Evolutionary conservation across 2,113 vertebrate genomes (phyloP).

Genomic region (Tretioscincus oriximinensis): DNA sequence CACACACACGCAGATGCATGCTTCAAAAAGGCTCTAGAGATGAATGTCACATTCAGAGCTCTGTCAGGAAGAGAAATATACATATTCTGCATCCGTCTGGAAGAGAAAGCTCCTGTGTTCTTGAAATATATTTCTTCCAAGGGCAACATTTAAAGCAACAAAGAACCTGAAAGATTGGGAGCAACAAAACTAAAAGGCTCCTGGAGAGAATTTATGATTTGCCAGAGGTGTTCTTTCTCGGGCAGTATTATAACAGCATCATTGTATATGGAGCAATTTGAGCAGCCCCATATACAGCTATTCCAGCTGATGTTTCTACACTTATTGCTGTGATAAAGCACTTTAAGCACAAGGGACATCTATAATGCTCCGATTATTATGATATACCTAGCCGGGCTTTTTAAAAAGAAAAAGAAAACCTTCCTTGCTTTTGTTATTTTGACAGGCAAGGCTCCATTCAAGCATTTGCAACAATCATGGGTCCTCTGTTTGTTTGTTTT

Average conservation of each 20-base stretch:
- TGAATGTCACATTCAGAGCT: background rate
- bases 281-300: conserved; percentile 26
- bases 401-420: conserved; percentile 38
- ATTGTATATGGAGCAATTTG: conserved; percentile 36
- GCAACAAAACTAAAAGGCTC: conserved; percentile 6
- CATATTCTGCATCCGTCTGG: background rate
- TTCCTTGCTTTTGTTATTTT: conserved; percentile 50
- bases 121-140: conserved; percentile 23
- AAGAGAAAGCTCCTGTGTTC: background rate
- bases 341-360: conserved; percentile 55
- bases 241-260: conserved; percentile 24
- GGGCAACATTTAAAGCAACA: conserved; percentile 9
- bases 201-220: conserved; percentile 25
- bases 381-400: conserved; percentile 47
- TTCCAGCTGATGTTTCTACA: conserved; percentile 44
- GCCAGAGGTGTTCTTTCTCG: conserved; percentile 17
- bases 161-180: conserved; percentile 18
- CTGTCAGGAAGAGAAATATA: background rate
- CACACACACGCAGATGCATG: background rate
- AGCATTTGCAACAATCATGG: conserved; percentile 40
- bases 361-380: conserved; percentile 54
- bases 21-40: background rate
- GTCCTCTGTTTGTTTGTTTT: background rate
- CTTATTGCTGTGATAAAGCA: conserved; percentile 59
- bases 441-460: conserved; percentile 62